Evolutionary conservation across 2,888 invertebrate species (phyloP), one percentile per base, ranked within the genome.

Genomic region (Caenorhabditis virilis): DNA sequence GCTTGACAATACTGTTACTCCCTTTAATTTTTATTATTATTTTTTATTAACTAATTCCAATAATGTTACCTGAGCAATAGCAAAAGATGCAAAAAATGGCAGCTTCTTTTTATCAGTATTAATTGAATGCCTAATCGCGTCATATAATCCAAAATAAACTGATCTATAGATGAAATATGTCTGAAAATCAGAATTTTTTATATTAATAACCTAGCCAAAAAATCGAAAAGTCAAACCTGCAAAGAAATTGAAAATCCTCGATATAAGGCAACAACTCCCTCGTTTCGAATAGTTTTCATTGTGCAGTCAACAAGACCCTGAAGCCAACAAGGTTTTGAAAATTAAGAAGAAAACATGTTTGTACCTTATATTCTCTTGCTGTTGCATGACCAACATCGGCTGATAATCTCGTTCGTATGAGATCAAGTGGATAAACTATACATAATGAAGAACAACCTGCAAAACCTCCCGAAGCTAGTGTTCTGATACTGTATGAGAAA

Each of bases 81-180:
- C 90, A 91, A 93, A 94, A 83, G 92, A 92, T 84, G 93, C 88
- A 78, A 92, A 88, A 85, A 94, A 87, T 46, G 92, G 92, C 86
- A 90, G 91, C 88, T 92, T 92, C 33, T 68, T 70, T 39, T 65
- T 67, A 86, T 93, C 91, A 15, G 57, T 60, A 72, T 92, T 92
- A 84, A 93, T 86, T 2, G 54, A 39, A 35, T 71, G 46, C 18
- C 92, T 91, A 78, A 92, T 92, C 56, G 93, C 93, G 86, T 94
- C 93, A 86, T 91, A 93, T 88, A 93, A 91, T 67, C 93, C 93
- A 86, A 93, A 94, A 89, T 93, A 93, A 62, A 92, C 88, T 38
- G 93, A 93, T 85, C 93, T 90, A 88, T 94, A 94, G 86, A 93
- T 93, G 83, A 93, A 76, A 39, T 75, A 75, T 2, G 75, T 75